These are phyloP conservation scores for Epiblema foenella DNA, from an alignment of 2,888 invertebrate genomes.

Conservation along the genomic window DNA sequence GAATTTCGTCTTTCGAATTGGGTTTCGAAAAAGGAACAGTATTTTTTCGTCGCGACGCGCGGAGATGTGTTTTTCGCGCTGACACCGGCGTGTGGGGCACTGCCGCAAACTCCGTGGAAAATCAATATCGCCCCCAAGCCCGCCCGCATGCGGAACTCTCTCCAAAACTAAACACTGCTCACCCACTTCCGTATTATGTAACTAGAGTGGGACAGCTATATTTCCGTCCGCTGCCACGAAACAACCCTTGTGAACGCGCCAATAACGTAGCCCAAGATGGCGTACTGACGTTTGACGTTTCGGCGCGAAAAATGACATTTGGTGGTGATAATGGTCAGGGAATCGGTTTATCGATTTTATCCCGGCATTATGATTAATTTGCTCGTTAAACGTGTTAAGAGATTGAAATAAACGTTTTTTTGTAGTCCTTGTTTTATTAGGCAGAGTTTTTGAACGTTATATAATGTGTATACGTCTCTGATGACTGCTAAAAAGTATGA, in stretches of 20 bases:
- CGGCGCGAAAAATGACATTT: slow-evolving; percentile 81
- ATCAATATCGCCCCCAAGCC: slow-evolving; percentile 78
- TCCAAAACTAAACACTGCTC: slow-evolving; percentile 74
- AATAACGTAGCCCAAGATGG: slow-evolving; percentile 72
- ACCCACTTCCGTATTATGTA: slow-evolving; percentile 82
- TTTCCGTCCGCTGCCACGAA: slow-evolving; percentile 56
- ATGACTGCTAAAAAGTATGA: neutral
- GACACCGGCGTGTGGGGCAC: slow-evolving; percentile 79
- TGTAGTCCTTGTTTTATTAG: slow-evolving; percentile 28
- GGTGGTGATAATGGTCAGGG: slow-evolving; percentile 63
- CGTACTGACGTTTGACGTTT: slow-evolving; percentile 79
- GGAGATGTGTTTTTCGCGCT: slow-evolving; percentile 78
- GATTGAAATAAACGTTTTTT: slow-evolving; percentile 43
- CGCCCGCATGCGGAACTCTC: slow-evolving; percentile 79
- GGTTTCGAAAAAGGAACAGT: slow-evolving; percentile 63
- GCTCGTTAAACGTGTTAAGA: slow-evolving; percentile 44
- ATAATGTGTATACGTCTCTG: neutral
- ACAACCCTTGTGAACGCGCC: slow-evolving; percentile 68
- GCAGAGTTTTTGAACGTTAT: slow-evolving; percentile 22
- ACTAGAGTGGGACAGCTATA: slow-evolving; percentile 68
- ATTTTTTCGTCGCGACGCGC: slow-evolving; percentile 73
- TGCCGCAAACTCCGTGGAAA: slow-evolving; percentile 82
- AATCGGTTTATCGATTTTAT: slow-evolving; percentile 72
- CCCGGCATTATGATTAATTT: slow-evolving; percentile 63
- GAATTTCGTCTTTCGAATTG: slow-evolving; percentile 50